Conservation (phyloP, 92 coral and sea anemone species). For the Porites rus region DNA sequence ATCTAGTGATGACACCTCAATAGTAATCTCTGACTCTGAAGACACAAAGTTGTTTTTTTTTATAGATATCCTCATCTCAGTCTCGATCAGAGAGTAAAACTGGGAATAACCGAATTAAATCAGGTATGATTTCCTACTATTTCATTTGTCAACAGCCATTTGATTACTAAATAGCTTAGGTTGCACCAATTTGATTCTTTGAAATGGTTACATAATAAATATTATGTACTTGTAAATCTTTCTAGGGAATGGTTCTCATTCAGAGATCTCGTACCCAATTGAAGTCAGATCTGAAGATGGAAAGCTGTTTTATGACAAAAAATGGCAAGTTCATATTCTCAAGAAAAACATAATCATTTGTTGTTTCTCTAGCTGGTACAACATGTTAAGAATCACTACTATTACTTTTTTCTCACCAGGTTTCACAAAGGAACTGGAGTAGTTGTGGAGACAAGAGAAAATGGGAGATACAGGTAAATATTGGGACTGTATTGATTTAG, state of each 20-base stretch:
- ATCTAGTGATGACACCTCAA: too few relatives aligned
- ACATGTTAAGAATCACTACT: background rate
- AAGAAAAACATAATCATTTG: background rate
- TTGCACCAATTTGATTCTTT: background rate
- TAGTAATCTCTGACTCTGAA: background rate
- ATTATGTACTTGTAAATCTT: background rate
- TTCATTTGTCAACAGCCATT: too few relatives aligned
- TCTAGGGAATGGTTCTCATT: constrained; percentile 68
- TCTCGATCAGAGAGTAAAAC: constrained; percentile 71
- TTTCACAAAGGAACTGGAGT: constrained; percentile 89
- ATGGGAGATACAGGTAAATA: constrained; percentile 84
- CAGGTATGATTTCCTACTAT: constrained; percentile 22
- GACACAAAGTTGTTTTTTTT: background rate
- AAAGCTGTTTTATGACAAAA: constrained; percentile 90
- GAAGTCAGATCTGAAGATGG: constrained; percentile 96
- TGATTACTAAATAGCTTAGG: background rate
- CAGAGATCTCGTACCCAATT: constrained; percentile 58
- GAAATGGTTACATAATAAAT: background rate
- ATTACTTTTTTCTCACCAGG: constrained; percentile 51
- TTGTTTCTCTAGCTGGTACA: background rate
- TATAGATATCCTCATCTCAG: constrained; percentile 60
- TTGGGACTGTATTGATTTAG: background rate
- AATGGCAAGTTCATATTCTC: constrained; percentile 74
- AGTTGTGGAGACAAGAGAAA: constrained; percentile 94
- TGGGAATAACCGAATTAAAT: constrained; percentile 63